Evolutionary conservation across 2,888 invertebrate genomes (phyloP), one percentile per base, ranked within the genome.

Genomic region (Andrena marginata): DNA sequence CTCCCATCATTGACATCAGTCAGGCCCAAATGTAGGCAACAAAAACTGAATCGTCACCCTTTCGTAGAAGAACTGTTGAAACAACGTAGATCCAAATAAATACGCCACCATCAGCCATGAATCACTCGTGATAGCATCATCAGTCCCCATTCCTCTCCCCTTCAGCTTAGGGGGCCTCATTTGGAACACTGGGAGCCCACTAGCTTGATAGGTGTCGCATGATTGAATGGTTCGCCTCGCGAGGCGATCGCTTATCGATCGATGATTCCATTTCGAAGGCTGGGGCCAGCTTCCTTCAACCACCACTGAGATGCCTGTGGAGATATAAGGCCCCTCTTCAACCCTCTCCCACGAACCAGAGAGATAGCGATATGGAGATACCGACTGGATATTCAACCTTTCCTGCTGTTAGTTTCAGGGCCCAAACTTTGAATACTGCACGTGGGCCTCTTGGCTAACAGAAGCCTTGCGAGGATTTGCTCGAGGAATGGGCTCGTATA

Each of bases 331-430:
- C 73, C 62, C 76, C 75, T 69, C 72, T 5, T 31, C n/a, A 54
- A 67, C 64, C 64, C 73, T 62, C 73, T 73, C 72, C 13, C 8
- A 4, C 31, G 80, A 86, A 87, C 87, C 78, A 82, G 74, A 31
- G 65, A 90, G 91, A 91, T 92, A 90, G 90, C 89, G 89, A 90
- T 90, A 90, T 89, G 89, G 90, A 91, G 90, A 92, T 91, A 92
- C 90, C 86, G 89, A 80, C 79, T 87, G 79, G 85, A 81, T 69
- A 71, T 83, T 86, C 89, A 85, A 83, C 83, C 80, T 87, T 85
- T 90, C 81, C 75, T 80, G 77, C 88, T 90, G 89, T 90, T 90
- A 87, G 89, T 84, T 84, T 84, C 77, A 83, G 86, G 81, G 82
- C 56, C 63, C 77, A 81, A 65, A 85, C 68, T 42, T 42, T 42